Evolutionary conservation across 2,113 vertebrate genomes (phyloP).

Genomic region (Xiphophorus couchianus): DNA sequence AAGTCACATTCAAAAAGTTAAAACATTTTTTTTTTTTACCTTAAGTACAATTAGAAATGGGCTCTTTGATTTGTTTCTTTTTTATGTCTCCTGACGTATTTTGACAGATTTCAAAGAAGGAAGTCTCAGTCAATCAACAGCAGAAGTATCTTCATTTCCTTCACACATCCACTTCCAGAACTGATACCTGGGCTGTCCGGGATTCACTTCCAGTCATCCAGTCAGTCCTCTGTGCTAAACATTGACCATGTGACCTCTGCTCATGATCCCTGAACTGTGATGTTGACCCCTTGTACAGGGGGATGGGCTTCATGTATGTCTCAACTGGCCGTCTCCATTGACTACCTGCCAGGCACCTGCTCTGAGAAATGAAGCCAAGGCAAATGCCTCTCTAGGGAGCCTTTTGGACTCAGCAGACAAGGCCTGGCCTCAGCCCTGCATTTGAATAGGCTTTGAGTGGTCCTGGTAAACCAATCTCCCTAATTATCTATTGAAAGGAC

Average conservation of each 20-base stretch:
- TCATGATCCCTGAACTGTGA: constrained; percentile 86
- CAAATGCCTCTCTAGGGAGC: constrained; percentile 88
- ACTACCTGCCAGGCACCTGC: constrained; percentile 97
- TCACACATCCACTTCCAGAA: constrained; percentile 17
- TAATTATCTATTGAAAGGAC: constrained; percentile 91
- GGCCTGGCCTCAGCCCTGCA: constrained; percentile 75
- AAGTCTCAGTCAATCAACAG: constrained; percentile 22
- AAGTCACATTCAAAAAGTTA: not conserved
- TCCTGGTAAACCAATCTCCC: constrained; percentile 90
- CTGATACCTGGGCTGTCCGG: constrained; percentile 45
- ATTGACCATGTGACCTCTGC: constrained; percentile 87
- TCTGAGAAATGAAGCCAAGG: constrained; percentile 88
- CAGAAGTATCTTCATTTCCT: constrained; percentile 24
- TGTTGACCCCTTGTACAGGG: constrained; percentile 85
- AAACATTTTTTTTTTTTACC: not conserved
- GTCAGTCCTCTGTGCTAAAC: constrained; percentile 79
- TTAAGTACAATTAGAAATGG: not conserved
- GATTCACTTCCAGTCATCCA: constrained; percentile 83
- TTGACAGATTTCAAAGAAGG: constrained; percentile 10
- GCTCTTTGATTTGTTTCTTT: not conserved
- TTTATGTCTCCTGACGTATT: not conserved
- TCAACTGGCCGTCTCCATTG: constrained; percentile 85
- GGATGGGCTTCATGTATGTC: constrained; percentile 79
- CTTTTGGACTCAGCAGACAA: constrained; percentile 77
- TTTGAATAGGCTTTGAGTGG: constrained; percentile 82